Conservation (phyloP, 2,113 vertebrate species). For the Cynocephalus volans region DNA sequence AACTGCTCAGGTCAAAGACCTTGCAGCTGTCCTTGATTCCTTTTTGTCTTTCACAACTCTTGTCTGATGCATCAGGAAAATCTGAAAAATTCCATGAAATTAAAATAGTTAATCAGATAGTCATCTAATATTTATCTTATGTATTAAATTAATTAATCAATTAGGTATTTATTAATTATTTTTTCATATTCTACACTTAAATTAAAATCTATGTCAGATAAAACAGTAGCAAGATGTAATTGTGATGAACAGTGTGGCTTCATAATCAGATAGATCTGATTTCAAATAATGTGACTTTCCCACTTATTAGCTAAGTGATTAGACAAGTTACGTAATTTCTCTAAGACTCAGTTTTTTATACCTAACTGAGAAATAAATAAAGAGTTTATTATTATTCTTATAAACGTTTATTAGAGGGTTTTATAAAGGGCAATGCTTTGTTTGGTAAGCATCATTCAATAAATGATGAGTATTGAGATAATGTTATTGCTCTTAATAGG, state of each 20-base stretch:
- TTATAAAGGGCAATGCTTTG: neutral
- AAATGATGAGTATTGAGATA: neutral
- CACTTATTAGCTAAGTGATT: neutral
- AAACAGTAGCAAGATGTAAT: neutral
- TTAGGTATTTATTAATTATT: neutral
- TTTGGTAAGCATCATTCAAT: neutral
- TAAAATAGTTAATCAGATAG: constrained; percentile 32
- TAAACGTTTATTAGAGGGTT: neutral
- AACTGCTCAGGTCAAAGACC: neutral
- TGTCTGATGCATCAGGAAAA: neutral
- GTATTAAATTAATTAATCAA: neutral
- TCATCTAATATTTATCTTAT: neutral
- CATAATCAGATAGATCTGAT: neutral
- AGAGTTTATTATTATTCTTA: neutral
- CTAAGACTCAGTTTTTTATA: constrained; percentile 5
- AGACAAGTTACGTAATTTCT: neutral
- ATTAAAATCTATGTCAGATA: neutral
- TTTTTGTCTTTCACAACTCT: neutral
- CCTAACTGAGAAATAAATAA: neutral
- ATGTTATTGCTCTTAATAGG: neutral
- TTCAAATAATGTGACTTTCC: neutral
- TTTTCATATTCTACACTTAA: neutral
- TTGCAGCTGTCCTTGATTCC: neutral
- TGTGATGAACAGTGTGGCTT: neutral
- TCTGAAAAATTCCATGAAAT: neutral